Percentiles rank a stretch among this genome's conserved stretches.
Evolutionary conservation across 1,140 invertebrate species (phyloP).

Genomic region (Neodiprion fabricii): DNA sequence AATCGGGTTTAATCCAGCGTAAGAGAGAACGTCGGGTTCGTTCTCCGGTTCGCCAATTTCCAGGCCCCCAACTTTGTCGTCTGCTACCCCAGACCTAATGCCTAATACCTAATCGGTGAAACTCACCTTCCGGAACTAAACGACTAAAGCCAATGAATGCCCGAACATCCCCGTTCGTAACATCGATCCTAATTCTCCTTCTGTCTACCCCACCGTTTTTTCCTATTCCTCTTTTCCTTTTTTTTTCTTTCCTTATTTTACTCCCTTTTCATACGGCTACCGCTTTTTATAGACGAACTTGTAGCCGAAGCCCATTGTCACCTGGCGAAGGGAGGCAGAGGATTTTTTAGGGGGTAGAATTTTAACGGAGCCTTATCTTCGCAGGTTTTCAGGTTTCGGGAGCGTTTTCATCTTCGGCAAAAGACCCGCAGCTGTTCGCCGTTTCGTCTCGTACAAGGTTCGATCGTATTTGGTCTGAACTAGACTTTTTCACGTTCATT

Average conservation of each 20-base stretch:
- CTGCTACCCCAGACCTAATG: neutral
- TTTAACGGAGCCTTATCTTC: too few species aligned
- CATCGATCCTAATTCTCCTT: constrained; percentile 27
- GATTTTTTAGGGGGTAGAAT: too few species aligned
- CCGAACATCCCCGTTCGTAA: neutral
- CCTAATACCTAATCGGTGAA: constrained; percentile 1
- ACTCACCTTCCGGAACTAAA: constrained; percentile 10
- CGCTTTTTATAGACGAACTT: too few species aligned
- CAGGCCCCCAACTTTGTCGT: neutral
- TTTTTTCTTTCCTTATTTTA: constrained; percentile 23
- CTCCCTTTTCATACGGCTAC: constrained; percentile 25
- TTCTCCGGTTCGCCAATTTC: neutral
- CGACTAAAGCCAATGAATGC: constrained; percentile 8
- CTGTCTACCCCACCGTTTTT: constrained; percentile 32
- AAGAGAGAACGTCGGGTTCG: constrained; percentile 4
- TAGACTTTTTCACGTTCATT: constrained; percentile 47
- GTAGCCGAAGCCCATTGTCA: too few species aligned
- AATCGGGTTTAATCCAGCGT: constrained; percentile 4
- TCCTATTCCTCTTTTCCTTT: constrained; percentile 40
- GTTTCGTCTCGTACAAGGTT: too few species aligned
- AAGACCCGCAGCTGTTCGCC: too few species aligned
- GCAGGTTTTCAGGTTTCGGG: too few species aligned
- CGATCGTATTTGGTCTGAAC: too few species aligned
- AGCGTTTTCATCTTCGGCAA: too few species aligned
- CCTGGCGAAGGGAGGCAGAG: too few species aligned